These are phyloP conservation scores for Drosophila obscura DNA, from an alignment of 1,140 invertebrate species.

Conservation along the genomic window DNA sequence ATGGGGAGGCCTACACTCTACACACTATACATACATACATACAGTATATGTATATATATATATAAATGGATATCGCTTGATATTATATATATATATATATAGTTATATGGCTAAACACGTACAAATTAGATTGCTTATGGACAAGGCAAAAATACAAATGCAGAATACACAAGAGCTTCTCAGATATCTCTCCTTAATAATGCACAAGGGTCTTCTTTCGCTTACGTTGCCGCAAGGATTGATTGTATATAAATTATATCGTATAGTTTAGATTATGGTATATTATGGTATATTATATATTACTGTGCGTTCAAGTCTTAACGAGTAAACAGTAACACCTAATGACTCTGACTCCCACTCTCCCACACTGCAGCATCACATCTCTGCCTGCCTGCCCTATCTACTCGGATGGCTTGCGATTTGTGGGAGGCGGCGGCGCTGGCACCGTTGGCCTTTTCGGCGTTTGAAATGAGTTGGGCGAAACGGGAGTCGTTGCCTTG, in stretches of 20 bases:
- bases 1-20: conserved; percentile 50
- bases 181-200: conserved; percentile 30
- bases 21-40: conserved; percentile 41
- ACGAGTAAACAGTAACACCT: conserved; percentile 61
- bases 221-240: conserved; percentile 37
- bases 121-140: conserved; percentile 67
- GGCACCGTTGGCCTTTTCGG: conserved; percentile 80
- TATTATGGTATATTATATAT: conserved; percentile 45
- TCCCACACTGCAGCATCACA: neutral
- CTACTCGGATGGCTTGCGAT: conserved; percentile 65
- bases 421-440: conserved; percentile 78
- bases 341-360: conserved; percentile 48
- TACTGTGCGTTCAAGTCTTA: conserved; percentile 79
- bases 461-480: conserved; percentile 78
- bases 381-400: neutral
- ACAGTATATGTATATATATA: conserved; percentile 47
- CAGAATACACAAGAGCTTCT: conserved; percentile 56
- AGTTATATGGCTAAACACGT: conserved; percentile 73
- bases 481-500: conserved; percentile 74
- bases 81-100: conserved; percentile 51
- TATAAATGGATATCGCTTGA: conserved; percentile 38
- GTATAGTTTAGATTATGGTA: conserved; percentile 14
- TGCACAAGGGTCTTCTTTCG: conserved; percentile 40
- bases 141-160: conserved; percentile 80
- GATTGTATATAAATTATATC: conserved; percentile 19